Base-by-base conservation (phyloP, 2,797 vertebrate species). In the Trichosurus vulpecula region DNA sequence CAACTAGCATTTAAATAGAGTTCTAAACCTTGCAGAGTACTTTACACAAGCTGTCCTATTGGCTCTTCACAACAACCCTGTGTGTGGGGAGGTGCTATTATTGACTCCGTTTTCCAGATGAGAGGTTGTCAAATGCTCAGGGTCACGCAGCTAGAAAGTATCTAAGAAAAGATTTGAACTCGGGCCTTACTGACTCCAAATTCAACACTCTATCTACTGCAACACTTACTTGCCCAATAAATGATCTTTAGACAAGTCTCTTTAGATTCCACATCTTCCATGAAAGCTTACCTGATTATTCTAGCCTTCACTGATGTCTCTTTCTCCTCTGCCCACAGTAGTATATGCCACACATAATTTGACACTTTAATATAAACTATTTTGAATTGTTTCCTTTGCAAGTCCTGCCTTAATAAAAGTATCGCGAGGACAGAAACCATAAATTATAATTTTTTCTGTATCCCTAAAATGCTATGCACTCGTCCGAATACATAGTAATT, bases 311-410 rank as follows among this genome's bases (percentile, higher is more conserved):
- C 0, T 92, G 14, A 55, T 92, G 6, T 47, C 54, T 93, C 31
- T 13, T 95, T 89, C 92, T 58, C 93, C 52, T 95, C 61, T 96
- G 22, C 94, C 41, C 41, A 81, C 27, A 47, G 41, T 22, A 47
- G 35, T 1, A 2, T 22, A 6, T 52, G 35, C 10, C 47, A 94
- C 35, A 5, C 13, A 94, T 93, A n/a, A 66, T 91, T 93, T 6
- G 54, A 6, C 22, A 55, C 0, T 94, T 91, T 81, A 92, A 57
- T 92, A 27, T 41, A 90, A 4, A 4, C 13, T 47, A 92, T 93
- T 81, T 94, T 92, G 22, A 87, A 30, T 90, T 91, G 14, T 30
- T 94, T n/a, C 57, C 31, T 22, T 81, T 81, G 13, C 4, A n/a
- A 74, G 35, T 16, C 6, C 61, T 41, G 16, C n/a, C 16, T 74